Percentiles rank a stretch among this genome's conserved stretches.
phyloP scores from a whole-genome alignment of 1,140 invertebrate species.

The Bombus balteatus region DNA sequence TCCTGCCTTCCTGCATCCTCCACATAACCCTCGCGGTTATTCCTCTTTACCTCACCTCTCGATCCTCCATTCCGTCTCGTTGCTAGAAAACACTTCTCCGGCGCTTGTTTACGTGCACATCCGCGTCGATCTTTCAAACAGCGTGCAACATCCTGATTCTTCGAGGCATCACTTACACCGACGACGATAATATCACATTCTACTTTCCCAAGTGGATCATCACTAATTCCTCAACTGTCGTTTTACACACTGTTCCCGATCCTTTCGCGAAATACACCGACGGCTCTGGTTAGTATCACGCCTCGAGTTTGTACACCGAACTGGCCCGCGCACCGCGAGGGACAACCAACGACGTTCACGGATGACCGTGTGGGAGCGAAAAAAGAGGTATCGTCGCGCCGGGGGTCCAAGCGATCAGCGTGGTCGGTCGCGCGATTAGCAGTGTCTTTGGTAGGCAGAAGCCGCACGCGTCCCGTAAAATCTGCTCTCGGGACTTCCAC shows the following conservation, averaged over 20 bases:
- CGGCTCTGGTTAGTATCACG: not conserved
- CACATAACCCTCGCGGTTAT: slow-evolving; percentile 66
- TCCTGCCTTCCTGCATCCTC: slow-evolving; percentile 79
- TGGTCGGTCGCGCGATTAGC: slow-evolving; percentile 64
- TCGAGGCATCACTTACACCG: slow-evolving; percentile 33
- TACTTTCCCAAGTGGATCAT: slow-evolving; percentile 3
- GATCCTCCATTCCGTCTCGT: slow-evolving; percentile 33
- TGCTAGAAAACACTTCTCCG: not conserved
- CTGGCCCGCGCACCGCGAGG: not conserved
- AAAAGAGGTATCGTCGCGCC: not conserved
- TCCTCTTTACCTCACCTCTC: slow-evolving; percentile 59
- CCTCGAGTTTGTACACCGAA: slow-evolving; percentile 7
- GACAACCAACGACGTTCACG: not conserved
- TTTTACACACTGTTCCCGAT: not conserved
- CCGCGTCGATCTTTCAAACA: not conserved
- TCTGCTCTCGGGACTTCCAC: slow-evolving; percentile 59
- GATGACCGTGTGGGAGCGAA: not conserved
- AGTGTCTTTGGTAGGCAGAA: slow-evolving; percentile 61
- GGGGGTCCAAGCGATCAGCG: slow-evolving; percentile 43
- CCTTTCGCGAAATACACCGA: not conserved
- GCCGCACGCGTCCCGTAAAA: slow-evolving; percentile 73
- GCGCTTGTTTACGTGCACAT: too few relatives aligned
- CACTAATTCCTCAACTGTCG: slow-evolving; percentile 37
- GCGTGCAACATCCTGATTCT: not conserved
- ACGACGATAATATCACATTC: not conserved